Base-by-base conservation (phyloP, 2,888 invertebrate genomes). In the Brachyptera risi region DNA sequence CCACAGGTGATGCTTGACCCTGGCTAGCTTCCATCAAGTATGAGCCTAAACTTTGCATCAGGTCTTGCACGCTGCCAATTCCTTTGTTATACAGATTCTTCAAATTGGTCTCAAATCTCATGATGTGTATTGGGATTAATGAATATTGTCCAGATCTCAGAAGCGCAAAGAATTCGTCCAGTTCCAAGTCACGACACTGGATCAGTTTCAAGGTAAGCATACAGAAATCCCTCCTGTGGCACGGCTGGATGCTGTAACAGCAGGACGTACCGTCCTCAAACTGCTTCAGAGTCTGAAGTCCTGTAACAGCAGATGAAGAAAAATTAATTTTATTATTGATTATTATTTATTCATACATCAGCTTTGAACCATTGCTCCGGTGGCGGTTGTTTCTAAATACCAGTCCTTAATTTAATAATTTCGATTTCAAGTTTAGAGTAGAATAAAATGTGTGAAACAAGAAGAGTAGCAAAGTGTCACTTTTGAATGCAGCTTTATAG, bases 131-230 rank as follows among this genome's bases (percentile, higher is more conserved):
- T 70, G 80, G 78, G 58, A 82, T 72, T 59, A 87, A 72, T 67
- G 79, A 75, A 68, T 83, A 85, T 64, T 83, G 81, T 0, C 80
- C 80, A 67, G 82, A 81, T 35, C 80, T 83, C n/a, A 91, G 74
- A 64, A 86, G 75, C 42, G 78, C 77, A 74, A 85, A 82, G 61
- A 87, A 74, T 69, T 86, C 86, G 68, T 80, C 81, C 65, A 88
- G 83, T 62, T 86, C 82, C 81, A 91, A 83, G 71, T 92, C 91
- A 19, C 90, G 88, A 67, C 87, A 87, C 83, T 88, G 90, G 66
- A 92, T 85, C 24, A 93, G 76, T 74, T 90, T 89, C 15, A 93
- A 77, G 27, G 90, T 81, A 4, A 89, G 79, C 74, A 91, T 85
- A 75, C 91, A 90, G 73, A 93, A 91, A 71, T 89, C 86, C 68